phyloP scores from a whole-genome alignment of 2,113 vertebrate species.

The Tenebrosternarchus preto region DNA sequence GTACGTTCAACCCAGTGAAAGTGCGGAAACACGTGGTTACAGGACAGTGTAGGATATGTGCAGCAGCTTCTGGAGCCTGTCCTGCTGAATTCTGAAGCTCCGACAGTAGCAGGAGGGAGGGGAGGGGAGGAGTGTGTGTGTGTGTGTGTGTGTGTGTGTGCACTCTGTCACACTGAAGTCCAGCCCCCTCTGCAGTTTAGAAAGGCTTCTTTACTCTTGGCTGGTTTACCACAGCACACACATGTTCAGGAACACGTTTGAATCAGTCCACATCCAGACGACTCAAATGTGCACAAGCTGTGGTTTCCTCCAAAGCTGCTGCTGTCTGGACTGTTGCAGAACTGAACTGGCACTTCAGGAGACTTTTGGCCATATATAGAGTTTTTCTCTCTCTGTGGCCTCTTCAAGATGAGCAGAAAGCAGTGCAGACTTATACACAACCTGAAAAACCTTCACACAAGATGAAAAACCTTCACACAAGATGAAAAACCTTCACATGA shows the following conservation, averaged over 20 bases:
- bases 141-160: too few relatives aligned
- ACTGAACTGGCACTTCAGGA: neutral
- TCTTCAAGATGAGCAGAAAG: neutral
- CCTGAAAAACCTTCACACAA: conserved; percentile 7
- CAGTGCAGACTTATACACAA: neutral
- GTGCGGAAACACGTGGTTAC: neutral
- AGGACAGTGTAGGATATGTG: neutral
- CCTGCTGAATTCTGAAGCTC: neutral
- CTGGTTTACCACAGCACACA: conserved; percentile 8
- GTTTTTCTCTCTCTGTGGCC: neutral
- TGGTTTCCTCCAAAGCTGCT: conserved; percentile 10
- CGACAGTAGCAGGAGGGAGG: neutral
- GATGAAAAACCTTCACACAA: too few relatives aligned
- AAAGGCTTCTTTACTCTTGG: conserved; percentile 14
- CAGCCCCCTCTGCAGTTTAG: neutral
- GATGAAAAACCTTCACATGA: too few relatives aligned
- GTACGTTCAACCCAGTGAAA: neutral
- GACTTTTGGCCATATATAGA: neutral
- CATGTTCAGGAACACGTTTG: neutral
- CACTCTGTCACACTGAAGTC: neutral
- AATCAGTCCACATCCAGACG: neutral
- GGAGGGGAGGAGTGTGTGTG: too few relatives aligned
- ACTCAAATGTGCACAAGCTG: neutral
- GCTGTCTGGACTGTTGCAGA: neutral
- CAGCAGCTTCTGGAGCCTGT: too few relatives aligned